Percentiles rank a stretch among this genome's conserved stretches.
Conservation (phyloP, 2,888 invertebrate genomes). For the Drosophila koepferae region DNA sequence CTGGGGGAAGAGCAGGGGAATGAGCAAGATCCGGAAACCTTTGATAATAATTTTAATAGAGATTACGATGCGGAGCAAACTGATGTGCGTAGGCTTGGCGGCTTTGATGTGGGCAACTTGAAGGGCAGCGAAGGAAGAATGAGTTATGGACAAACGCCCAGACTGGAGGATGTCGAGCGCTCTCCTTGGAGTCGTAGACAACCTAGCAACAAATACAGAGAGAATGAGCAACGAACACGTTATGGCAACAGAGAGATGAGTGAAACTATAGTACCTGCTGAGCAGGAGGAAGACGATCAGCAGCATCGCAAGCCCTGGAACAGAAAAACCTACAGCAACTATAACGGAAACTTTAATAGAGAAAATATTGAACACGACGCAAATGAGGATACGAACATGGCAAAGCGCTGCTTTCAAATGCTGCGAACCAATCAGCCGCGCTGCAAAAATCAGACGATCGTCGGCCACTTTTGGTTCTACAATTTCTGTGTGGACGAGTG, state of each 20-base stretch:
- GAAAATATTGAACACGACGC: background rate
- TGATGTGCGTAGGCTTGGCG: background rate
- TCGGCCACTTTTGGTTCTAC: constrained; percentile 85
- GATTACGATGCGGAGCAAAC: constrained; percentile 24
- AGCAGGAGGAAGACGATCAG: background rate
- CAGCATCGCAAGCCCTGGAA: constrained; percentile 16
- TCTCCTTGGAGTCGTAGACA: constrained; percentile 87
- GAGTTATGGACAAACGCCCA: constrained; percentile 28
- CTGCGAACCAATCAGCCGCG: constrained; percentile 52
- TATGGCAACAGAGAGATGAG: constrained; percentile 10
- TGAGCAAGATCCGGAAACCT: constrained; percentile 16
- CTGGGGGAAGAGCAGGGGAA: background rate
- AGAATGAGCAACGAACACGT: constrained; percentile 17
- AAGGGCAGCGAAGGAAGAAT: constrained; percentile 44
- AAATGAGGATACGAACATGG: constrained; percentile 27
- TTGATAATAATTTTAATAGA: constrained; percentile 19
- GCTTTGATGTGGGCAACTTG: constrained; percentile 60
- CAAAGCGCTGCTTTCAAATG: constrained; percentile 67
- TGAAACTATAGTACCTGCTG: background rate
- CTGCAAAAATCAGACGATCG: constrained; percentile 56
- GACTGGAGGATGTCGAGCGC: constrained; percentile 84
- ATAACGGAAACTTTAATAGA: constrained; percentile 87
- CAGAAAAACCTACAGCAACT: constrained; percentile 30
- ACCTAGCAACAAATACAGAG: constrained; percentile 13
- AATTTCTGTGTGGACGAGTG: constrained; percentile 78